Evolutionary conservation across 2,797 vertebrate genomes (phyloP).

Genomic region (Microcaecilia unicolor): DNA sequence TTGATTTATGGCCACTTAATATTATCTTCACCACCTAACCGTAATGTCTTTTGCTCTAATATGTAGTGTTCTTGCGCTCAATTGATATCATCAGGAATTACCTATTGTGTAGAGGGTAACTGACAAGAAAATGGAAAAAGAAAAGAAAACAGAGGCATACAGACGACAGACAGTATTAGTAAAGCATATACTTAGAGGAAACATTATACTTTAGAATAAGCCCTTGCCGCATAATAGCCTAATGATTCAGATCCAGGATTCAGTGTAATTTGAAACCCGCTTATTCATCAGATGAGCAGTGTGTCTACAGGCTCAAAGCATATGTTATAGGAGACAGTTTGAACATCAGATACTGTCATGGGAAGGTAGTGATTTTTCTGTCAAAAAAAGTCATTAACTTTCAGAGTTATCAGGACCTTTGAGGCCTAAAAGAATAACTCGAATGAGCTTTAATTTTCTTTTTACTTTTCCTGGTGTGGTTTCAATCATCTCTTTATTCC

Average conservation of each 20-base stretch:
- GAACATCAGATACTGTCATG: constrained; percentile 12
- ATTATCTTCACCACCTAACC: constrained; percentile 22
- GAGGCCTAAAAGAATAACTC: constrained; percentile 7
- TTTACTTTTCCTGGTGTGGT: too few relatives aligned
- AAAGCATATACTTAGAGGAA: constrained; percentile 1
- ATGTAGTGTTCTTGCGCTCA: constrained; percentile 11
- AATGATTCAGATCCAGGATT: constrained; percentile 14
- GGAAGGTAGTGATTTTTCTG: constrained; percentile 15
- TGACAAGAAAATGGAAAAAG: constrained; percentile 8
- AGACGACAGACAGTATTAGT: constrained; percentile 3
- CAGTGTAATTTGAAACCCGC: neutral
- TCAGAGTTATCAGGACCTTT: neutral
- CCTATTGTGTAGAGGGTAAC: constrained; percentile 11
- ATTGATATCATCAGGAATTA: constrained; percentile 7
- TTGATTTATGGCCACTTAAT: constrained; percentile 13
- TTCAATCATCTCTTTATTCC: constrained; percentile 3
- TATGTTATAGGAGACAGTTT: constrained; percentile 10
- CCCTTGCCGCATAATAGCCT: neutral
- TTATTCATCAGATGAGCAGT: constrained; percentile 15
- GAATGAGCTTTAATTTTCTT: neutral
- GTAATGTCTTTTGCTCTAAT: constrained; percentile 3
- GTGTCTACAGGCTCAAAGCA: neutral
- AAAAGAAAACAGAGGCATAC: neutral
- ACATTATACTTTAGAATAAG: constrained; percentile 4
- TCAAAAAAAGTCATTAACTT: constrained; percentile 20